Conservation (phyloP, 2,888 invertebrate species). For the Acholoe squamosa region DNA sequence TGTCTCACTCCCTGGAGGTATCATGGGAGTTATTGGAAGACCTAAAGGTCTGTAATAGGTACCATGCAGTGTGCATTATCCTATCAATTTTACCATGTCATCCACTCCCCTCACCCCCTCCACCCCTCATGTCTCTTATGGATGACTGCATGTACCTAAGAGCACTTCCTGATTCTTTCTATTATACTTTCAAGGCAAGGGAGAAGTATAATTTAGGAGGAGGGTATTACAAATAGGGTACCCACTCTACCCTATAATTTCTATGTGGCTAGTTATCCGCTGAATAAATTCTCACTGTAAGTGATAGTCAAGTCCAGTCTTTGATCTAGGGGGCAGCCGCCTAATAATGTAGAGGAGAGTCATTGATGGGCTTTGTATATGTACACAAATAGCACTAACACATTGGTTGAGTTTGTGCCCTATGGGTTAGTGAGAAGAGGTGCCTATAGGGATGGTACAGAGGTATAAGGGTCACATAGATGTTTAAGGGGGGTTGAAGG, state of each 20-base stretch:
- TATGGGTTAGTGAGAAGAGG: too few species aligned
- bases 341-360: slow-evolving; percentile 8
- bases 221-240: not conserved
- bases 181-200: not conserved
- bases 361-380: not conserved
- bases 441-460: too few species aligned
- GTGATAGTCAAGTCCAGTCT: not conserved
- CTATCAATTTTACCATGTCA: slow-evolving; percentile 20
- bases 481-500: not conserved
- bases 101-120: not conserved
- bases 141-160: not conserved
- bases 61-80: not conserved
- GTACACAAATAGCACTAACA: slow-evolving; percentile 15
- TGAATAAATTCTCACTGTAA: not conserved
- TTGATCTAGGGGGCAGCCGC: not conserved
- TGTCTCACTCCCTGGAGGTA: too few species aligned
- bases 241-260: slow-evolving; percentile 24
- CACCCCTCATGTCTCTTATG: not conserved
- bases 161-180: not conserved
- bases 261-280: not conserved
- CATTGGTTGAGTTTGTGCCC: not conserved
- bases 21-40: too few species aligned
- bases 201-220: not conserved
- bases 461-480: too few species aligned
- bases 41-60: too few species aligned